A percentile compares a stretch with the other conserved stretches of the same genome.
Conservation (phyloP, 1,140 invertebrate genomes). For the Hylaeus volcanicus region DNA sequence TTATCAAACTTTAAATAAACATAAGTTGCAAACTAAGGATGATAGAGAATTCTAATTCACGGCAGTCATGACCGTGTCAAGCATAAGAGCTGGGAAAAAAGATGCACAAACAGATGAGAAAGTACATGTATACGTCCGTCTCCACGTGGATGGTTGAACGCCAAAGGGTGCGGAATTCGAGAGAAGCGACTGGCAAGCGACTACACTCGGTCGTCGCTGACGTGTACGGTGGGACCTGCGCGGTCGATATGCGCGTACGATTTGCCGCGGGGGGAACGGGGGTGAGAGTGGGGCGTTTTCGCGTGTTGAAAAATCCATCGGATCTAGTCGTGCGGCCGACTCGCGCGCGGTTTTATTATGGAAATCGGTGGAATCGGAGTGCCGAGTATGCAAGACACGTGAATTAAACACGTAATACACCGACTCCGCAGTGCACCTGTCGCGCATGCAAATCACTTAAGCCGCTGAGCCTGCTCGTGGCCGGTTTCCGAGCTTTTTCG, state of each 20-base stretch:
- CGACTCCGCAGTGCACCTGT: conserved; percentile 69
- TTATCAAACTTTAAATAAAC: too few species aligned
- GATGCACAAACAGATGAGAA: too few species aligned
- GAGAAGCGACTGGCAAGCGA: not conserved
- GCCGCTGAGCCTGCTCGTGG: conserved; percentile 50
- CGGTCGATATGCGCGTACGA: conserved; percentile 20
- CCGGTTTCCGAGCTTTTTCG: conserved; percentile 62
- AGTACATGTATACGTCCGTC: too few species aligned
- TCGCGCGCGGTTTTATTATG: conserved; percentile 55
- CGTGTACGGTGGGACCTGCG: not conserved
- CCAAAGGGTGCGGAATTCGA: not conserved
- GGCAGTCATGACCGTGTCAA: too few species aligned
- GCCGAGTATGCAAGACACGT: conserved; percentile 70
- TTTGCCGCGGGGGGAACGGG: conserved; percentile 3
- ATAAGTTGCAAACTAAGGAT: too few species aligned
- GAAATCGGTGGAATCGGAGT: conserved; percentile 62
- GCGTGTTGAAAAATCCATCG: conserved; percentile 51
- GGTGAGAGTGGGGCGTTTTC: conserved; percentile 15
- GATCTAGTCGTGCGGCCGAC: conserved; percentile 37
- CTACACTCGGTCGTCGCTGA: not conserved
- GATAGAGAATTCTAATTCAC: too few species aligned
- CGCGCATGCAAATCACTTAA: conserved; percentile 73
- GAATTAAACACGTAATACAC: conserved; percentile 75
- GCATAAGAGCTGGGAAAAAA: too few species aligned
- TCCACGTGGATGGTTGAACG: too few species aligned